A percentile compares a stretch with the other conserved stretches of the same genome.
Evolutionary conservation across 2,888 invertebrate species (phyloP).

Genomic region (Ptychoptera contaminata): DNA sequence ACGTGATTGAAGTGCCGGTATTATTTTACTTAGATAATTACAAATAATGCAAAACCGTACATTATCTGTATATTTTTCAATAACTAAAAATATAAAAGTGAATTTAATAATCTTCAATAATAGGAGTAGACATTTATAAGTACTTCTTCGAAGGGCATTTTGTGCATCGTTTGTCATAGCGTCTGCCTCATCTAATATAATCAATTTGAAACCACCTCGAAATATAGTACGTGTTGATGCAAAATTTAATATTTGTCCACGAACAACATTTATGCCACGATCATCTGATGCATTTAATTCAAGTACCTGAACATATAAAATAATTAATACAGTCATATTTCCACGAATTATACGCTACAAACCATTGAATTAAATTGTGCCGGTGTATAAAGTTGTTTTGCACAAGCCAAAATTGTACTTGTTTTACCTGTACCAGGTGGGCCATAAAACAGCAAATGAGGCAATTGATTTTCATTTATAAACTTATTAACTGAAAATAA

Average conservation of each 20-base stretch:
- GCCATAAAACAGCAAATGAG: conserved; percentile 93
- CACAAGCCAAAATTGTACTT: conserved; percentile 92
- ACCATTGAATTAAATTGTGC: conserved; percentile 87
- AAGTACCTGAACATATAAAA: conserved; percentile 39
- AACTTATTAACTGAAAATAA: conserved; percentile 59
- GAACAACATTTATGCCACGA: conserved; percentile 87
- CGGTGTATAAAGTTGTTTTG: conserved; percentile 76
- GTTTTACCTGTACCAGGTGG: conserved; percentile 99
- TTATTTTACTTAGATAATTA: conserved; percentile 96
- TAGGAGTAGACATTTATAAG: conserved; percentile 20
- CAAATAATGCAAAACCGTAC: conserved; percentile 97
- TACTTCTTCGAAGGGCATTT: conserved; percentile 88
- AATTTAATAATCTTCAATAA: conserved; percentile 2
- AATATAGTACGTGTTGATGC: conserved; percentile 93
- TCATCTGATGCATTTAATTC: conserved; percentile 98
- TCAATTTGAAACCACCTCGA: conserved; percentile 83
- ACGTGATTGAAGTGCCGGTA: conserved; percentile 94
- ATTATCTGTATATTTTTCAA: conserved; percentile 98
- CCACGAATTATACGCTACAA: too few species aligned
- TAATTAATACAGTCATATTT: too few species aligned
- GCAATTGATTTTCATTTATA: conserved; percentile 79
- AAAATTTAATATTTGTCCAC: conserved; percentile 88
- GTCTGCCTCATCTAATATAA: conserved; percentile 97
- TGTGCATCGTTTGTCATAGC: conserved; percentile 99
- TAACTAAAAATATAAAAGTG: conserved; percentile 47